phyloP scores from a whole-genome alignment of 2,113 vertebrate genomes.

The Lynx canadensis region DNA sequence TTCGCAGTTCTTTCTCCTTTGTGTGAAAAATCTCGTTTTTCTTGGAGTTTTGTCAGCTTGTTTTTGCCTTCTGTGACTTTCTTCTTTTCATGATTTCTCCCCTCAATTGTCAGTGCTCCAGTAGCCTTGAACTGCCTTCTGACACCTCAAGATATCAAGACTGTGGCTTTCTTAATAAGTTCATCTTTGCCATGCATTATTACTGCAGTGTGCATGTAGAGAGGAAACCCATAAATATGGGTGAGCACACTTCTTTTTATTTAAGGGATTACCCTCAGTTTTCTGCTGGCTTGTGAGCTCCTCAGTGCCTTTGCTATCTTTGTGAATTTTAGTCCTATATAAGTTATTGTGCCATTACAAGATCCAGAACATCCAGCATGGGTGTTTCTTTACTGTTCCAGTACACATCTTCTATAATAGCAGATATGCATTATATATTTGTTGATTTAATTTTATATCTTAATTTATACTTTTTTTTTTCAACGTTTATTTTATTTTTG shows the following conservation, averaged over 20 bases:
- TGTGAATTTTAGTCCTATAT: background rate
- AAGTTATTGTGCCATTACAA: background rate
- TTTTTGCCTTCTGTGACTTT: background rate
- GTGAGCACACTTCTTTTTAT: background rate
- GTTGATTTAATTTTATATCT: background rate
- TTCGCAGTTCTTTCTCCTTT: background rate
- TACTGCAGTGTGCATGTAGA: rapidly evolving
- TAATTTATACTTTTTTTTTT: background rate
- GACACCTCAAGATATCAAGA: background rate
- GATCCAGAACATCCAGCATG: background rate
- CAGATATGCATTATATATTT: background rate
- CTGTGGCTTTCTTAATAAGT: background rate
- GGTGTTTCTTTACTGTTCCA: background rate
- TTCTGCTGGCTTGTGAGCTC: background rate
- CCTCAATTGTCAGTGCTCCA: background rate
- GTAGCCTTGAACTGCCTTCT: background rate
- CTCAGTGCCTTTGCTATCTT: background rate
- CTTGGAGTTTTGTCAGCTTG: background rate
- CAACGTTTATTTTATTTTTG: too few relatives aligned
- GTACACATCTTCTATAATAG: background rate
- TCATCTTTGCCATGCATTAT: background rate
- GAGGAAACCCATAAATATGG: background rate
- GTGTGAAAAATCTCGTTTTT: background rate
- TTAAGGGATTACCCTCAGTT: background rate
- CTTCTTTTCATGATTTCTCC: background rate